These are phyloP conservation scores for Enteromius unitaeniatus DNA, from an alignment of 2,797 vertebrate species.

Conservation along the genomic window DNA sequence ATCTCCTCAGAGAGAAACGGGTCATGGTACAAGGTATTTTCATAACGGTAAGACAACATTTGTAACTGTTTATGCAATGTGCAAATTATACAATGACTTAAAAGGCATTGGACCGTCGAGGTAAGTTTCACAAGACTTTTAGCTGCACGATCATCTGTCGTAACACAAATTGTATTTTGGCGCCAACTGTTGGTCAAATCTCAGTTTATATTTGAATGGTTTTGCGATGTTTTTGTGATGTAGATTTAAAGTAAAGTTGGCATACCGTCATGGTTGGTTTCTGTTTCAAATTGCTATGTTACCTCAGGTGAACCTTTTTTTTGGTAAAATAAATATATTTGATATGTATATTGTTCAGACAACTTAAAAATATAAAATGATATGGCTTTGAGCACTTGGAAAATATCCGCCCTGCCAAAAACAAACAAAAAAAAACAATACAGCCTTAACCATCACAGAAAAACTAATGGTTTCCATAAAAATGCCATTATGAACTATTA, in stretches of 20 bases:
- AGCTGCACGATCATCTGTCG: too few relatives aligned
- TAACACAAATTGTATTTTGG: neutral
- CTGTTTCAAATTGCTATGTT: neutral
- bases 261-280: neutral
- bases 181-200: neutral
- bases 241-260: neutral
- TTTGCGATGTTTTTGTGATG: neutral
- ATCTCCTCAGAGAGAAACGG: conserved; percentile 63
- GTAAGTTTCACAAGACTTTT: too few relatives aligned
- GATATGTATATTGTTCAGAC: neutral
- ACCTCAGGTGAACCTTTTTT: neutral
- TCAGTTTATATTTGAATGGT: neutral
- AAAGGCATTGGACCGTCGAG: neutral
- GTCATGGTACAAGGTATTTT: conserved; percentile 77
- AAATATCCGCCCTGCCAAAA: neutral
- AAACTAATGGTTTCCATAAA: too few relatives aligned
- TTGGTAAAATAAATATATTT: neutral
- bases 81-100: neutral
- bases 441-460: too few relatives aligned
- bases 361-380: neutral
- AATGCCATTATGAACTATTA: too few relatives aligned
- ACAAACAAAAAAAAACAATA: too few relatives aligned
- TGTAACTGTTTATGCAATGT: neutral
- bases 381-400: neutral
- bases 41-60: conserved; percentile 74